phyloP scores from a whole-genome alignment of 2,797 vertebrate species.

The Poeciliopsis gracilis region DNA sequence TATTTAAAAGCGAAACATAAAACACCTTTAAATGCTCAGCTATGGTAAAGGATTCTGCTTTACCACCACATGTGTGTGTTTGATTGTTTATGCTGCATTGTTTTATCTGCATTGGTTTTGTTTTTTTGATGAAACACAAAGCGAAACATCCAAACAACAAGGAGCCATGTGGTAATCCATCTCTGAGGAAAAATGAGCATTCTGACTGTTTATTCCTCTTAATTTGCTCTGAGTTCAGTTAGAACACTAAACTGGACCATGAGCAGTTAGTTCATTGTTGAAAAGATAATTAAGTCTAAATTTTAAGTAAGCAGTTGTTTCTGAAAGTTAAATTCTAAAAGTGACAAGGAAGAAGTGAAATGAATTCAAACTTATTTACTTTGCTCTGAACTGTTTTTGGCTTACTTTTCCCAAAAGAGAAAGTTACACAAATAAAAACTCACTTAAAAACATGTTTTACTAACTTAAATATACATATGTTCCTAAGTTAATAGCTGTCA shows the following conservation, averaged over 20 bases:
- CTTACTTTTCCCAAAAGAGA: background rate
- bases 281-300: background rate
- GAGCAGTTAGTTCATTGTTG: background rate
- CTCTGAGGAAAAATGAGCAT: background rate
- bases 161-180: background rate
- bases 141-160: slow-evolving; percentile 7
- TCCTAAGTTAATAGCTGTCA: background rate
- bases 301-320: background rate
- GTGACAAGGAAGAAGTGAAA: background rate
- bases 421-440: background rate
- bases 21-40: slow-evolving; percentile 6
- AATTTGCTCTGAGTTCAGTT: background rate
- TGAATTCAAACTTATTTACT: background rate
- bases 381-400: background rate
- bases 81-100: background rate
- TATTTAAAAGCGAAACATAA: slow-evolving; percentile 19
- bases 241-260: background rate
- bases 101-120: background rate
- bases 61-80: background rate
- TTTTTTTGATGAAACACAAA: background rate
- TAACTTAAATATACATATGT: background rate
- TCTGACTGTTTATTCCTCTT: background rate
- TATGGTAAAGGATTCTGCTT: slow-evolving; percentile 7
- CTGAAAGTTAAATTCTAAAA: background rate
- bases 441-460: background rate